These are phyloP conservation scores for Plectus sambesii DNA, from an alignment of 1,140 invertebrate species.

Conservation along the genomic window DNA sequence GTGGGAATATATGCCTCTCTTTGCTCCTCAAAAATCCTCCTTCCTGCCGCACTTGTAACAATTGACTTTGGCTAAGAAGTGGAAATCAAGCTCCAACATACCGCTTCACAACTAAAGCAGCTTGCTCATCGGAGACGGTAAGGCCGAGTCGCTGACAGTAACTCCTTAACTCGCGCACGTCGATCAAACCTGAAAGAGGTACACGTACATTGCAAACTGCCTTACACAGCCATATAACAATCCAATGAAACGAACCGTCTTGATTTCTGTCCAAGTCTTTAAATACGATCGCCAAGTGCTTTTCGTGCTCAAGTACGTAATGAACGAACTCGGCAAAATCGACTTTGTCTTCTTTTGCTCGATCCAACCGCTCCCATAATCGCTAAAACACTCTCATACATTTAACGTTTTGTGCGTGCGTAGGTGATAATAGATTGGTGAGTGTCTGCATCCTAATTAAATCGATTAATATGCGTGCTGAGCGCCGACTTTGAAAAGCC, in stretches of 20 bases:
- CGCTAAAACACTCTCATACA: constrained; percentile 55
- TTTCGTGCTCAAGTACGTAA: constrained; percentile 61
- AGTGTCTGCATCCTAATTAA: no score
- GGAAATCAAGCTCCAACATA: constrained; percentile 22
- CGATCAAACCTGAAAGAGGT: constrained; percentile 31
- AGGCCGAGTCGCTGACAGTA: constrained; percentile 46
- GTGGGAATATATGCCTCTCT: constrained; percentile 1
- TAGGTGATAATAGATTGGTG: no score
- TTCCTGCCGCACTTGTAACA: background rate
- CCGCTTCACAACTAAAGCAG: constrained; percentile 46
- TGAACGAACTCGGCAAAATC: constrained; percentile 79
- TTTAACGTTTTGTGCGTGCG: background rate
- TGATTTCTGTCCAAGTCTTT: constrained; percentile 36
- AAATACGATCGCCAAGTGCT: constrained; percentile 34
- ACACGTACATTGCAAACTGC: constrained; percentile 8
- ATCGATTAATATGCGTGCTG: no score
- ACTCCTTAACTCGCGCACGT: constrained; percentile 33
- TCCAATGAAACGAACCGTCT: constrained; percentile 23
- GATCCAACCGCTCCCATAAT: constrained; percentile 71
- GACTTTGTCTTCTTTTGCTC: constrained; percentile 72
- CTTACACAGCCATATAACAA: constrained; percentile 8
- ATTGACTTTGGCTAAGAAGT: background rate
- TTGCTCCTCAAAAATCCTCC: no score
- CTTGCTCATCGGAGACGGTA: constrained; percentile 45
- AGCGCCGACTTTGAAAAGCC: no score